Percentiles rank a stretch among this genome's conserved stretches.
These are phyloP conservation scores for Synergus laeviventris DNA, from an alignment of 2,888 invertebrate genomes.

Conservation along the genomic window DNA sequence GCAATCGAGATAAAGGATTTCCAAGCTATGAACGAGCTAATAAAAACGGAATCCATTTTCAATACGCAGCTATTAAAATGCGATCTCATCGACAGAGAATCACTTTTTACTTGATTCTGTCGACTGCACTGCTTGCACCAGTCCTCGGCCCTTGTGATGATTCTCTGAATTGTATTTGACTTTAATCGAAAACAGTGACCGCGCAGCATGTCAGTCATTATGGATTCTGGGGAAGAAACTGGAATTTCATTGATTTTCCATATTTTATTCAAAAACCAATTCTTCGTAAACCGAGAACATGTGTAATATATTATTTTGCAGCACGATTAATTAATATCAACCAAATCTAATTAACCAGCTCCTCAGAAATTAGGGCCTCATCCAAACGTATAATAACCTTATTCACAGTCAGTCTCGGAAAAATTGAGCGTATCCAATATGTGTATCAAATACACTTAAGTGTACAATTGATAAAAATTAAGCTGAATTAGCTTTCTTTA, in stretches of 20 bases:
- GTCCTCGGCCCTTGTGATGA: neutral
- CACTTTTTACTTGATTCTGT: slow-evolving; percentile 48
- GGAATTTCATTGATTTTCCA: neutral
- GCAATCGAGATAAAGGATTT: slow-evolving; percentile 42
- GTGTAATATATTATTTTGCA: too few relatives aligned
- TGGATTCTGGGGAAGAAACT: neutral
- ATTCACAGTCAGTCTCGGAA: too few relatives aligned
- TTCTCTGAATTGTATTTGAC: slow-evolving; percentile 18
- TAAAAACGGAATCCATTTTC: slow-evolving; percentile 65
- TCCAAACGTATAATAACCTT: too few relatives aligned
- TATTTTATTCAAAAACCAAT: neutral
- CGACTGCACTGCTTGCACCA: neutral
- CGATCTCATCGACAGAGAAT: slow-evolving; percentile 51
- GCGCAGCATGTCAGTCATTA: too few relatives aligned
- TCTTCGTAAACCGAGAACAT: too few relatives aligned
- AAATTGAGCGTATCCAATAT: too few relatives aligned
- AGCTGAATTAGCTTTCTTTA: neutral
- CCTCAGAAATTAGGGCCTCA: too few relatives aligned
- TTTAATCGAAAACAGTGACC: slow-evolving; percentile 5
- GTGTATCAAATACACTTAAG: too few relatives aligned
- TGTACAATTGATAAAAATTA: neutral
- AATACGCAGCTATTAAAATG: slow-evolving; percentile 60
- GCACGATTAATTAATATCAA: too few relatives aligned
- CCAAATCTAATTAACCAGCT: too few relatives aligned
- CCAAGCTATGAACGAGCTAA: slow-evolving; percentile 44